Conservation (phyloP, 2,113 vertebrate genomes). For the Serilophus lunatus region DNA sequence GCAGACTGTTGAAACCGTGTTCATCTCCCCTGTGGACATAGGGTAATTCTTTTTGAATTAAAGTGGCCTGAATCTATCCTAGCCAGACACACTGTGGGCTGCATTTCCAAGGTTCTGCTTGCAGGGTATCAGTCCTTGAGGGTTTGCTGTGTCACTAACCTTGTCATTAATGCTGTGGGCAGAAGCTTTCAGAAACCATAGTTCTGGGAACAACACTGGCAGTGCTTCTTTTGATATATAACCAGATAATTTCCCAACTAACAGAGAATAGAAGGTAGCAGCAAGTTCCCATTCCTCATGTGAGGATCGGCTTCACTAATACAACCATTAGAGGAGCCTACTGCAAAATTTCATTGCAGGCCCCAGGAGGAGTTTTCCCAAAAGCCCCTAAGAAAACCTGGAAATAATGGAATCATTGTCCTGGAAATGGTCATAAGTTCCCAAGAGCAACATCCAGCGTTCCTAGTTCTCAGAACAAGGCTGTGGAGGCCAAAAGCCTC, state of each 20-base stretch:
- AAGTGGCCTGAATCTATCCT: neutral
- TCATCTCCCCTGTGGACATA: neutral
- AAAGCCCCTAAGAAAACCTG: constrained; percentile 36
- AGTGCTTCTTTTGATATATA: neutral
- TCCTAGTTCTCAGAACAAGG: constrained; percentile 25
- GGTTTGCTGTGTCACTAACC: neutral
- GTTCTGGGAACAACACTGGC: neutral
- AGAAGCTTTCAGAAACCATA: neutral
- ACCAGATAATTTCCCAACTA: constrained; percentile 9
- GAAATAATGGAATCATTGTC: neutral
- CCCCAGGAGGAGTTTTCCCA: constrained; percentile 39
- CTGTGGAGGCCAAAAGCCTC: constrained; percentile 48
- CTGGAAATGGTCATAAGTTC: neutral
- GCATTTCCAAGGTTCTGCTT: neutral
- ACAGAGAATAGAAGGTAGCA: constrained; percentile 1
- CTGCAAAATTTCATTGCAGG: constrained; percentile 48
- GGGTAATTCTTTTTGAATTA: neutral
- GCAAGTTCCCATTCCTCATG: neutral
- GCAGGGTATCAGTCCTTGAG: neutral
- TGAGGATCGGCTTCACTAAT: neutral
- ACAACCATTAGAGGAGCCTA: constrained; percentile 15
- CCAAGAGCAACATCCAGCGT: constrained; percentile 11
- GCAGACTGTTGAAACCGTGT: neutral
- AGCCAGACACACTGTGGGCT: neutral
- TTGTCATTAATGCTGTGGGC: neutral